Evolutionary conservation across 2,113 vertebrate species (phyloP).

Genomic region (Dryoscopus gambensis): DNA sequence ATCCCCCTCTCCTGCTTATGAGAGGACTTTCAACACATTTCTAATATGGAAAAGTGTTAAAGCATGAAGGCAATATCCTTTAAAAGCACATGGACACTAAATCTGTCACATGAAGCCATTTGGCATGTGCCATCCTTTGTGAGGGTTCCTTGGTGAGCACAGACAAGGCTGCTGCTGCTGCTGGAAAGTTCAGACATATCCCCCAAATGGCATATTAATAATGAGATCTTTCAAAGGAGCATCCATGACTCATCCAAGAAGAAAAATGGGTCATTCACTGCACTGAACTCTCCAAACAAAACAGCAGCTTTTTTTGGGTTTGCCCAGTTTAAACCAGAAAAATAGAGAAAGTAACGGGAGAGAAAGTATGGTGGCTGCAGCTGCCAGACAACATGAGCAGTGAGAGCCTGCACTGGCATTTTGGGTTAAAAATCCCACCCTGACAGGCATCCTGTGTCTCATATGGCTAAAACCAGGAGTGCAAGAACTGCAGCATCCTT

Average conservation of each 20-base stretch:
- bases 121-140: background rate
- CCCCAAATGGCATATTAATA: conserved; percentile 39
- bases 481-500: background rate
- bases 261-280: conserved; percentile 43
- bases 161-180: background rate
- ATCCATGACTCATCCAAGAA: conserved; percentile 20
- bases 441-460: background rate
- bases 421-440: background rate
- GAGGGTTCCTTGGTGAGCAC: background rate
- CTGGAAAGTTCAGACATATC: conserved; percentile 20
- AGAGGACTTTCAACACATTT: background rate
- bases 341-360: background rate
- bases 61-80: background rate
- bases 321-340: conserved; percentile 3
- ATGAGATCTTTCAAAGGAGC: conserved; percentile 50
- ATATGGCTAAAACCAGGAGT: background rate
- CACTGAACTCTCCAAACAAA: background rate
- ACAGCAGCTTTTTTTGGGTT: background rate
- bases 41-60: background rate
- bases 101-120: background rate
- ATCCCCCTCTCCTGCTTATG: background rate
- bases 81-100: background rate
- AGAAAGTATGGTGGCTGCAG: background rate
- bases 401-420: background rate
- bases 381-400: background rate